Evolutionary conservation across 2,888 invertebrate species (phyloP).

Genomic region (Perizoma affinitatum): DNA sequence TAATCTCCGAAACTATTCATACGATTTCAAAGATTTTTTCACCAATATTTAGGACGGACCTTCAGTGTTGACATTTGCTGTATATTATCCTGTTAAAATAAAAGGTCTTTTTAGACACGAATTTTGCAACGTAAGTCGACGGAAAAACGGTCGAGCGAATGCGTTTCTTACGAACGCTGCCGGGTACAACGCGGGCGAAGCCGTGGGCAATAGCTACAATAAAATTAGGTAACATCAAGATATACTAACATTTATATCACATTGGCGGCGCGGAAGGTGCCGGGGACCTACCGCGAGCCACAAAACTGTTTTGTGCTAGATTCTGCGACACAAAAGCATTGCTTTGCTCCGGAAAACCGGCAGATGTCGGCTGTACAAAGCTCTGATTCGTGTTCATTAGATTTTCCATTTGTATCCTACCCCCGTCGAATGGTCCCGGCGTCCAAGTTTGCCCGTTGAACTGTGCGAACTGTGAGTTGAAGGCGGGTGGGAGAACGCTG

Average conservation of each 20-base stretch:
- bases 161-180: too few species aligned
- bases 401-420: constrained; percentile 8
- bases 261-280: constrained; percentile 15
- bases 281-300: constrained; percentile 3
- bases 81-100: too few species aligned
- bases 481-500: neutral
- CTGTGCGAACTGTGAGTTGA: constrained; percentile 3
- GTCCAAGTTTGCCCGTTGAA: neutral
- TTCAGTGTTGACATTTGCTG: too few species aligned
- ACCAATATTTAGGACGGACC: too few species aligned
- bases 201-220: too few species aligned
- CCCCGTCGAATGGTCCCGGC: neutral
- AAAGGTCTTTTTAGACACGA: too few species aligned
- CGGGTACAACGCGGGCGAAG: too few species aligned
- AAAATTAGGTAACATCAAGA: too few species aligned
- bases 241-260: constrained; percentile 1
- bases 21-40: too few species aligned
- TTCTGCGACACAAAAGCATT: neutral
- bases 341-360: neutral
- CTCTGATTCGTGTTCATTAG: neutral
- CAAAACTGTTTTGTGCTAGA: constrained; percentile 6
- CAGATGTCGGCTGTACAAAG: neutral
- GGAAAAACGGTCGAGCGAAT: too few species aligned
- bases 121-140: too few species aligned
- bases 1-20: too few species aligned